Evolutionary conservation across 1,140 invertebrate species (phyloP).

Genomic region (Lerema accius): DNA sequence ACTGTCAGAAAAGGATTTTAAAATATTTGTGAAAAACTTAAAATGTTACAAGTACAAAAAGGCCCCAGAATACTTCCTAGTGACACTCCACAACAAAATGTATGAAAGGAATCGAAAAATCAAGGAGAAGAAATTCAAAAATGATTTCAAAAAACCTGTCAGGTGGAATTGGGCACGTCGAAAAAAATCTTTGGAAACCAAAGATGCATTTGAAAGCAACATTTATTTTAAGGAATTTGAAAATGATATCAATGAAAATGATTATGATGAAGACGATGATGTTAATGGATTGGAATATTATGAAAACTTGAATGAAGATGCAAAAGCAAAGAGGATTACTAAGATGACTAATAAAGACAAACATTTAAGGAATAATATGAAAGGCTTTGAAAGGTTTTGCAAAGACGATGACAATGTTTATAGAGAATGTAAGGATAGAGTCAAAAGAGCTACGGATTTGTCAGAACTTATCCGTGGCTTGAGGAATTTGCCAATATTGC

Average conservation of each 20-base stretch:
- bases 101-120: slow-evolving; percentile 10
- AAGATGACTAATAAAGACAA: background rate
- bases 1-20: slow-evolving; percentile 39
- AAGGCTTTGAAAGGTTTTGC: slow-evolving; percentile 43
- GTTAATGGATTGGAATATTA: background rate
- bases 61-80: slow-evolving; percentile 34
- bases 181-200: slow-evolving; percentile 39
- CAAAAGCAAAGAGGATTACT: background rate
- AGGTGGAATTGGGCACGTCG: slow-evolving; percentile 50
- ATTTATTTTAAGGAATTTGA: slow-evolving; percentile 29
- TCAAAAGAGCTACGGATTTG: slow-evolving; percentile 35
- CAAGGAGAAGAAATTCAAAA: slow-evolving; percentile 11
- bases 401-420: slow-evolving; percentile 48
- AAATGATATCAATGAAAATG: slow-evolving; percentile 24
- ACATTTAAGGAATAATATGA: slow-evolving; percentile 8
- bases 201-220: slow-evolving; percentile 7
- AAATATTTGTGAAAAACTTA: slow-evolving; percentile 45
- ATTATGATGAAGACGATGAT: slow-evolving; percentile 8
- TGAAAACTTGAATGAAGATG: background rate
- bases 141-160: slow-evolving; percentile 14
- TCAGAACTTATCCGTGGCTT: slow-evolving; percentile 28
- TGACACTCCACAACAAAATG: slow-evolving; percentile 31
- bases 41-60: slow-evolving; percentile 45
- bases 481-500: slow-evolving; percentile 41
- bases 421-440: slow-evolving; percentile 36